These are phyloP conservation scores for Otolemur crassicaudatus DNA, from an alignment of 2,797 vertebrate genomes.

Conservation along the genomic window DNA sequence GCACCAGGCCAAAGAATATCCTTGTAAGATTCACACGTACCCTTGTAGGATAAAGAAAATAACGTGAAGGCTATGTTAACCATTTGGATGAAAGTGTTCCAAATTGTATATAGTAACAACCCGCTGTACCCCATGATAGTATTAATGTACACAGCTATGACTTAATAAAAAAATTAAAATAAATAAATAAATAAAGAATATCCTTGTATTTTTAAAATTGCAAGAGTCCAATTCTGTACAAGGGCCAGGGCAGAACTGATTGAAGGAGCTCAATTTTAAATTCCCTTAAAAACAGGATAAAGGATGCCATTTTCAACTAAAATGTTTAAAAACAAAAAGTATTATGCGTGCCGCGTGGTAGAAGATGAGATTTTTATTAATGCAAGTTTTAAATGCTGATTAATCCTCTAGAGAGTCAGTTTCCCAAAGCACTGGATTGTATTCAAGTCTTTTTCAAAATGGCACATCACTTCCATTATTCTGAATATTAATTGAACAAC, in stretches of 20 bases:
- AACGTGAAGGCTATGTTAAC: no score
- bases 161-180: no score
- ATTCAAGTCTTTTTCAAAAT: conserved; percentile 90
- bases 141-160: no score
- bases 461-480: conserved; percentile 89
- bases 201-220: conserved; percentile 80
- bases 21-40: conserved; percentile 33
- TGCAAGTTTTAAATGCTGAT: conserved; percentile 94
- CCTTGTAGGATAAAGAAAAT: no score
- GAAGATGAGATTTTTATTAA: conserved; percentile 95
- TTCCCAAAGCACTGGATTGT: conserved; percentile 91
- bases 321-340: conserved; percentile 89
- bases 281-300: conserved; percentile 88
- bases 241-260: conserved; percentile 83
- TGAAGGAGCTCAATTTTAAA: conserved; percentile 88
- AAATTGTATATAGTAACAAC: no score
- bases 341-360: conserved; percentile 87
- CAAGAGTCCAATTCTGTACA: conserved; percentile 68
- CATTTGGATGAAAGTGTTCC: no score
- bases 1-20: conserved; percentile 44
- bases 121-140: no score
- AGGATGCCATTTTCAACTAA: conserved; percentile 86
- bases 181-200: not conserved
- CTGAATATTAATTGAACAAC: conserved; percentile 91
- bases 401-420: conserved; percentile 93